phyloP scores from a whole-genome alignment of 2,888 invertebrate genomes.

The Rhagonycha fulva region DNA sequence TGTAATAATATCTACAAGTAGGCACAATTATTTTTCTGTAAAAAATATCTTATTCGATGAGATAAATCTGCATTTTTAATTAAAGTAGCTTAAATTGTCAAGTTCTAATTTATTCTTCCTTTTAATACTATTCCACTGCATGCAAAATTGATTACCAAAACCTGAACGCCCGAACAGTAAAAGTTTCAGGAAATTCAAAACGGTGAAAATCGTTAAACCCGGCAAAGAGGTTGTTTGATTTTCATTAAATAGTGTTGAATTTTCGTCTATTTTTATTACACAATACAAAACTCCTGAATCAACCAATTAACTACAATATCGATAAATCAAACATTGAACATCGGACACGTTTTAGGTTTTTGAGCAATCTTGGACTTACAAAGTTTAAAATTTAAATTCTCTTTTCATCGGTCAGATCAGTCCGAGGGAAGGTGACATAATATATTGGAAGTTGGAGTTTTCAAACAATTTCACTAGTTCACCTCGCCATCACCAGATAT shows the following conservation, averaged over 20 bases:
- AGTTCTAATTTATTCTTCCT: slow-evolving; percentile 5
- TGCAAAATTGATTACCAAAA: slow-evolving; percentile 17
- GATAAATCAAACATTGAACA: slow-evolving; percentile 12
- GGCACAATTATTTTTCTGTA: not conserved
- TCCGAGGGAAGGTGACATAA: too few relatives aligned
- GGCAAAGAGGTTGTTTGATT: slow-evolving; percentile 24
- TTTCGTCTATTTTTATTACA: slow-evolving; percentile 17
- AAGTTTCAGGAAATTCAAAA: slow-evolving; percentile 14
- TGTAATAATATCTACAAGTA: not conserved
- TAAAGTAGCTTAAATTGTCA: not conserved
- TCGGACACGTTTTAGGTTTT: slow-evolving; percentile 1
- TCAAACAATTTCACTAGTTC: too few relatives aligned
- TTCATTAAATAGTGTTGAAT: slow-evolving; percentile 23
- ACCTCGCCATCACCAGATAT: too few relatives aligned
- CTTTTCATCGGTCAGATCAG: too few relatives aligned
- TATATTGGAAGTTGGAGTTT: too few relatives aligned
- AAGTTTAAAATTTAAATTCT: too few relatives aligned
- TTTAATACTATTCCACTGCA: slow-evolving; percentile 10
- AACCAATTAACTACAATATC: slow-evolving; percentile 22
- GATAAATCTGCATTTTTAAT: not conserved
- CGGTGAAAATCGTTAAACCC: slow-evolving; percentile 16
- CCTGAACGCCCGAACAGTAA: not conserved
- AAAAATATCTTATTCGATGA: not conserved
- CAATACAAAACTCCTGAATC: slow-evolving; percentile 18
- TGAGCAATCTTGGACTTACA: too few relatives aligned